Base-by-base conservation (phyloP, 2,113 vertebrate genomes). In the Grantiella picta region DNA sequence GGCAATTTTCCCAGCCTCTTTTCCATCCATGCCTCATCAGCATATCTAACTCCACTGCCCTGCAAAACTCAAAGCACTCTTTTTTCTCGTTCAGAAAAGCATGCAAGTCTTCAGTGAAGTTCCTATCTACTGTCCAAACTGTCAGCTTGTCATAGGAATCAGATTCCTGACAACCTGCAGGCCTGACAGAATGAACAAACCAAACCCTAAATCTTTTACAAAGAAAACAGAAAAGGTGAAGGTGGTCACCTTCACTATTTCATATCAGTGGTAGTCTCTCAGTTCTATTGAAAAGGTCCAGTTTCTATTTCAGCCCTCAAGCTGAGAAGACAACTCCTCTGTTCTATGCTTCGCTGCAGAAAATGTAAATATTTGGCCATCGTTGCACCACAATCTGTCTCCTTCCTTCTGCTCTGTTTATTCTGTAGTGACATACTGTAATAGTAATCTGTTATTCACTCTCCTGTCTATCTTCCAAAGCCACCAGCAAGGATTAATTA, bases 361-460 rank as follows among this genome's bases (percentile, higher is more conserved):
- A 88, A 92, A 95, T 91, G 85, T 88, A 95, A 95, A 89, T 97
- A 97, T 96, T 95, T 94, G 70, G 25, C 87, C 78, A 72, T 17
- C 86, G 63, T 77, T 79, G 31, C 24, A 71, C 50, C 52, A 76
- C 64, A 86, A 81, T 78, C 54, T 72, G 57, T 77, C 47, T 94
- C 65, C 11, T 38, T 94, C 49, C 36, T 86, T 64, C 85, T 86
- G 29, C 28, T 95, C 42, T 72, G 52, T 87, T 95, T 88, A 80
- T 76, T 90, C 71, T 81, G 40, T 31, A 83, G 23, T 80, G 63
- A 86, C 47, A 90, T 27, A 47, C 47, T 52, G 38, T 70, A 76
- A 54, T n/a, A 42, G 52, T 28, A 61, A 76, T 50, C 29, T 91
- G 68, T 79, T 95, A 82, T 57, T 78, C 75, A 70, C 56, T 63